Conservation (phyloP, 2,797 vertebrate species). For the Chelidonichthys spinosus region DNA sequence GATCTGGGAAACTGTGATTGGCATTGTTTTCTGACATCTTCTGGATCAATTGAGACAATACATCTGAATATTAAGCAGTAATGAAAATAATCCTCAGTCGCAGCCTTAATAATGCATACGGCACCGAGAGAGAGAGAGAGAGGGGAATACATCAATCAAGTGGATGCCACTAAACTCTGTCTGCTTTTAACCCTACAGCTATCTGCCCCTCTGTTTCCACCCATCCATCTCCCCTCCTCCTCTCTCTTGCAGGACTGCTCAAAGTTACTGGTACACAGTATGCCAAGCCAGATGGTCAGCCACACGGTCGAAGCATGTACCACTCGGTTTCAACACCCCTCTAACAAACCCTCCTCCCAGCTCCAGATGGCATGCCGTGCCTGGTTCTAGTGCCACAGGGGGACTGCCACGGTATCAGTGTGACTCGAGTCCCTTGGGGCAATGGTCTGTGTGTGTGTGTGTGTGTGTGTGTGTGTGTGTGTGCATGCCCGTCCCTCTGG, state of each 20-base stretch:
- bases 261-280: constrained; percentile 79
- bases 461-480: constrained; percentile 38
- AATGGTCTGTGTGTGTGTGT: constrained; percentile 29
- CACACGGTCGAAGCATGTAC: constrained; percentile 80
- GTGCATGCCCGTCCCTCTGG: constrained; percentile 47
- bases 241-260: constrained; percentile 71
- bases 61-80: not conserved
- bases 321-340: constrained; percentile 81
- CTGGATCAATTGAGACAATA: not conserved
- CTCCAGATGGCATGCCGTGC: constrained; percentile 84
- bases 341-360: constrained; percentile 79
- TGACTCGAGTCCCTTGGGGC: constrained; percentile 68
- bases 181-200: constrained; percentile 78
- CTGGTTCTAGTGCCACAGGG: constrained; percentile 79
- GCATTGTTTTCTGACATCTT: not conserved
- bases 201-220: constrained; percentile 61
- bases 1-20: not conserved
- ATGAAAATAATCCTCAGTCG: not conserved
- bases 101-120: not conserved
- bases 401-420: constrained; percentile 61
- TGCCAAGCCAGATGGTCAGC: constrained; percentile 84
- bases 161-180: constrained; percentile 65
- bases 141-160: constrained; percentile 68
- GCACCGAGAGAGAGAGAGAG: constrained; percentile 12
- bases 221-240: constrained; percentile 63